phyloP scores from a whole-genome alignment of 2,797 vertebrate genomes.

The Artibeus lituratus region DNA sequence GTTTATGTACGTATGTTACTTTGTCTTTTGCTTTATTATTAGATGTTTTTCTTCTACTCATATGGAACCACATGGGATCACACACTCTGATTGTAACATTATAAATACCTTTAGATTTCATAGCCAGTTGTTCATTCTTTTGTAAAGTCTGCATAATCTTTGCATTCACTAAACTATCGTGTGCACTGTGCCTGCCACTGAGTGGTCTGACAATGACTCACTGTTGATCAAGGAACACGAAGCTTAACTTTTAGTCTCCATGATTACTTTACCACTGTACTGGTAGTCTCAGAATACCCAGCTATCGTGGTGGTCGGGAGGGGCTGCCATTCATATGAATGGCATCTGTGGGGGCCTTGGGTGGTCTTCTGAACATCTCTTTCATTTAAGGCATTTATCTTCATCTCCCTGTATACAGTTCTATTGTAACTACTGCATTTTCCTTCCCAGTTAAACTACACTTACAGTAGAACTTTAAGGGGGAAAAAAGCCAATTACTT shows the following conservation, averaged over 20 bases:
- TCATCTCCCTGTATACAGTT: background rate
- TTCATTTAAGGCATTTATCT: background rate
- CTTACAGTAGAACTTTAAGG: background rate
- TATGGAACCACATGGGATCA: background rate
- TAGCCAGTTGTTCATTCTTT: background rate
- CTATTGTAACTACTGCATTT: background rate
- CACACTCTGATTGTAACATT: background rate
- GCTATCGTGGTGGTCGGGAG: background rate
- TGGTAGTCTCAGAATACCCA: background rate
- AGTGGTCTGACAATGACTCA: background rate
- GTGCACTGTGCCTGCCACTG: background rate
- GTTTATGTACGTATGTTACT: background rate
- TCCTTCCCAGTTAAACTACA: background rate
- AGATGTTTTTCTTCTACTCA: constrained; percentile 10
- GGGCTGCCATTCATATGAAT: background rate
- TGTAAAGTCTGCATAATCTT: background rate
- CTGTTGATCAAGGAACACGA: constrained; percentile 22
- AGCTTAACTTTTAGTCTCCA: background rate
- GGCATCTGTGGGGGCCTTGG: too few relatives aligned
- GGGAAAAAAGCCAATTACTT: background rate
- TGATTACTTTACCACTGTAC: background rate
- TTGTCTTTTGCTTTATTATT: background rate
- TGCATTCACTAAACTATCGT: background rate
- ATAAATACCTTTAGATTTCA: constrained; percentile 2
- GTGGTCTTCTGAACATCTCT: background rate